Conservation (phyloP, 2,797 vertebrate species). For the Anguilla pacifica region DNA sequence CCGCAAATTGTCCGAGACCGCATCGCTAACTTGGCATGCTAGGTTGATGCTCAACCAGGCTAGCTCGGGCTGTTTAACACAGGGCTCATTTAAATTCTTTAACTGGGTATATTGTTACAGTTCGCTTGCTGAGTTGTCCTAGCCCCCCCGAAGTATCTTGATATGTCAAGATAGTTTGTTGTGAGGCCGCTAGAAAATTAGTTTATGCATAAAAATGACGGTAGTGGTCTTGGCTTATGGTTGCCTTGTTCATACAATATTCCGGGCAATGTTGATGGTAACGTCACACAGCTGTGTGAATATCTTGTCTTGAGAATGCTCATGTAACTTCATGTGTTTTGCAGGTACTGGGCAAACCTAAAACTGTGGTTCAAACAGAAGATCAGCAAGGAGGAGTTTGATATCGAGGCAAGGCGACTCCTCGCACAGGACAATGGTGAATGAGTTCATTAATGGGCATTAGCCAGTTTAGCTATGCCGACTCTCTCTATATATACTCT, state of each 20-base stretch:
- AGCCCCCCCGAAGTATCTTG: not conserved
- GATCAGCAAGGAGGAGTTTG: conserved; percentile 98
- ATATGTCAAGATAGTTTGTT: not conserved
- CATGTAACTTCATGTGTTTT: conserved; percentile 1
- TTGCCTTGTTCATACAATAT: not conserved
- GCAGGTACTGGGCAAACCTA: conserved; percentile 97
- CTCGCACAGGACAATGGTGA: conserved; percentile 93
- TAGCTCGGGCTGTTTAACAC: not conserved
- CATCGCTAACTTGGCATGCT: not conserved
- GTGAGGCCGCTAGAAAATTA: not conserved
- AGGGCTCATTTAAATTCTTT: not conserved
- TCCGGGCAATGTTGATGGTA: not conserved
- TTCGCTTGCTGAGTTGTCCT: not conserved
- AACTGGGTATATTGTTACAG: not conserved
- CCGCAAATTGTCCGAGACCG: not conserved
- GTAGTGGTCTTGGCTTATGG: not conserved
- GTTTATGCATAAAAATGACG: not conserved
- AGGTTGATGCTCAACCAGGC: not conserved
- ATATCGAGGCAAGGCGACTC: conserved; percentile 89
- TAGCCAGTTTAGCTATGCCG: not conserved
- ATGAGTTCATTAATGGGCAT: not conserved
- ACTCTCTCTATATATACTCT: not conserved
- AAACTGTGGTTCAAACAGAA: conserved; percentile 99
- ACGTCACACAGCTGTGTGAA: not conserved
- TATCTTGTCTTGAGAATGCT: not conserved